These are phyloP conservation scores for Scaptomyza pallida DNA, from an alignment of 1,140 invertebrate genomes.

Conservation along the genomic window DNA sequence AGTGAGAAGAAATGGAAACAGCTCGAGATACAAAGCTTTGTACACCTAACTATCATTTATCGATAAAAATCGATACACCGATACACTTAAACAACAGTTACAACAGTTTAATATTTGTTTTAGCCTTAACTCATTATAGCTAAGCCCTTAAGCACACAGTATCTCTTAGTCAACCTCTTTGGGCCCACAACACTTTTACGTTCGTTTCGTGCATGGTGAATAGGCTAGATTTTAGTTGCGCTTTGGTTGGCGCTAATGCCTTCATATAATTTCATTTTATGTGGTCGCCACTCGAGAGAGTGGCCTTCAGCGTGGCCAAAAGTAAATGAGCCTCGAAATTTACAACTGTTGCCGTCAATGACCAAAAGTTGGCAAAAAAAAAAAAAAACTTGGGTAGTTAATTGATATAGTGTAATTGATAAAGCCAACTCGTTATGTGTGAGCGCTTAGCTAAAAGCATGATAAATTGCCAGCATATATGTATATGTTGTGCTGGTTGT, in stretches of 20 bases:
- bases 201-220: constrained; percentile 17
- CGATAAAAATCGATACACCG: no score
- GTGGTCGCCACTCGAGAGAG: constrained; percentile 52
- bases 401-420: constrained; percentile 79
- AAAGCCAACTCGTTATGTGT: constrained; percentile 26
- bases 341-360: constrained; percentile 56
- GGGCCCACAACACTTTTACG: not conserved
- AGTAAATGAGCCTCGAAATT: constrained; percentile 71
- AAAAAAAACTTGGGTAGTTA: constrained; percentile 36
- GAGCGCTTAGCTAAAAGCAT: constrained; percentile 40
- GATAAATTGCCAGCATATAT: constrained; percentile 21
- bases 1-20: not conserved
- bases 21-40: no score
- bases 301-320: constrained; percentile 9
- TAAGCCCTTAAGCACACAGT: no score
- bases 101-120: no score
- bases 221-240: constrained; percentile 53
- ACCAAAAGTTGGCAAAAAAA: constrained; percentile 43
- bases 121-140: no score
- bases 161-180: not conserved
- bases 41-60: no score
- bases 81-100: no score
- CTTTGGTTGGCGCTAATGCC: constrained; percentile 38
- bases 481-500: not conserved
- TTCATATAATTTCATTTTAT: constrained; percentile 76